Percentiles rank a stretch among this genome's conserved stretches.
phyloP scores from a whole-genome alignment of 2,888 invertebrate species.

The Biston stratarius region DNA sequence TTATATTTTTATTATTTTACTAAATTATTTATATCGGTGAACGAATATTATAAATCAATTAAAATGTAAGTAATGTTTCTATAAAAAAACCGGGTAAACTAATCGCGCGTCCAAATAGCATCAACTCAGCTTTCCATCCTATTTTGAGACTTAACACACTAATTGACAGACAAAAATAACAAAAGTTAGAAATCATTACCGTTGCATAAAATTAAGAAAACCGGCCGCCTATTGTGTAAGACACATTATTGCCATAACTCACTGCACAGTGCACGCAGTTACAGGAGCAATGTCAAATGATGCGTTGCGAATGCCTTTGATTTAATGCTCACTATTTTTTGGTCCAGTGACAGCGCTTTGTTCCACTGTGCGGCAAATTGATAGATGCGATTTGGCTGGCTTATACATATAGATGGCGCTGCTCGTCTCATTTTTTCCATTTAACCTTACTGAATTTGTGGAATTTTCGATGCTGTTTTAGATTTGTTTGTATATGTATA shows the following conservation, averaged over 20 bases:
- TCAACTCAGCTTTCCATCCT: background rate
- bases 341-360: slow-evolving; percentile 46
- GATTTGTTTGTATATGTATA: slow-evolving; percentile 1
- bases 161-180: slow-evolving; percentile 1
- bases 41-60: no score
- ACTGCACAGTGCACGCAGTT: slow-evolving; percentile 31
- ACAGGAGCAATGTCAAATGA: slow-evolving; percentile 56
- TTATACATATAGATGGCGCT: slow-evolving; percentile 41
- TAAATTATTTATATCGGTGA: no score
- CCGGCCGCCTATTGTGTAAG: slow-evolving; percentile 42
- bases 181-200: slow-evolving; percentile 26
- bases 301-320: slow-evolving; percentile 70
- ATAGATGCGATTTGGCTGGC: slow-evolving; percentile 4
- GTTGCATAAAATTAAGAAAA: slow-evolving; percentile 28
- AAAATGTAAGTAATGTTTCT: no score
- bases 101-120: no score
- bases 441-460: slow-evolving; percentile 17
- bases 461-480: slow-evolving; percentile 16
- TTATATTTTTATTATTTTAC: no score
- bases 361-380: slow-evolving; percentile 45
- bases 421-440: slow-evolving; percentile 15
- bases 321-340: slow-evolving; percentile 61
- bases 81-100: background rate
- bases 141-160: background rate
- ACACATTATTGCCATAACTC: slow-evolving; percentile 45